phyloP scores from a whole-genome alignment of 2,888 invertebrate species.

The Dolichopus griseipennis region DNA sequence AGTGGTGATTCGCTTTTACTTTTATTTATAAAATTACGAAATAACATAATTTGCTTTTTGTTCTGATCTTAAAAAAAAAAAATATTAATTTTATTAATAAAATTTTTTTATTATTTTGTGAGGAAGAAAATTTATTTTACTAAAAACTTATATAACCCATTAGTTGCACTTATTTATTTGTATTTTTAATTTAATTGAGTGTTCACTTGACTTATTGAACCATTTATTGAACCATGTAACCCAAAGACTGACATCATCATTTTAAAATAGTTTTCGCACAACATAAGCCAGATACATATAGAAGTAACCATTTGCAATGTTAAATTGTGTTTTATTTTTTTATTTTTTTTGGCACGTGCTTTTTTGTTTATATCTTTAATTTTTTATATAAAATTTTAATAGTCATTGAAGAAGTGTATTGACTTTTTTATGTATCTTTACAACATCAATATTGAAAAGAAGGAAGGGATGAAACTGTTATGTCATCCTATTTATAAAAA shows the following conservation, averaged over 20 bases:
- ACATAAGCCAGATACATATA: too few relatives aligned
- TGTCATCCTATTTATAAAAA: not conserved
- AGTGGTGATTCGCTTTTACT: too few relatives aligned
- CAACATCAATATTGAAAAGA: not conserved
- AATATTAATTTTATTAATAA: too few relatives aligned
- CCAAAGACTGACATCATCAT: not conserved
- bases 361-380: not conserved
- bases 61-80: too few relatives aligned
- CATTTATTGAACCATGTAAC: not conserved
- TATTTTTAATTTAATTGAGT: not conserved
- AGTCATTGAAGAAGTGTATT: not conserved
- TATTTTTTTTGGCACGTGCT: not conserved
- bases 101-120: too few relatives aligned
- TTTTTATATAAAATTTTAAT: not conserved
- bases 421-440: not conserved
- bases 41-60: too few relatives aligned
- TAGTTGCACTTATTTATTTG: not conserved
- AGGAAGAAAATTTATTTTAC: too few relatives aligned
- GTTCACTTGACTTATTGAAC: not conserved
- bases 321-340: too few relatives aligned
- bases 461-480: not conserved
- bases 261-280: not conserved
- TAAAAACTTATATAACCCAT: too few relatives aligned
- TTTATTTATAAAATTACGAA: too few relatives aligned
- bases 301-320: too few relatives aligned